Evolutionary conservation across 2,888 invertebrate genomes (phyloP).

Genomic region (Antitype chi): DNA sequence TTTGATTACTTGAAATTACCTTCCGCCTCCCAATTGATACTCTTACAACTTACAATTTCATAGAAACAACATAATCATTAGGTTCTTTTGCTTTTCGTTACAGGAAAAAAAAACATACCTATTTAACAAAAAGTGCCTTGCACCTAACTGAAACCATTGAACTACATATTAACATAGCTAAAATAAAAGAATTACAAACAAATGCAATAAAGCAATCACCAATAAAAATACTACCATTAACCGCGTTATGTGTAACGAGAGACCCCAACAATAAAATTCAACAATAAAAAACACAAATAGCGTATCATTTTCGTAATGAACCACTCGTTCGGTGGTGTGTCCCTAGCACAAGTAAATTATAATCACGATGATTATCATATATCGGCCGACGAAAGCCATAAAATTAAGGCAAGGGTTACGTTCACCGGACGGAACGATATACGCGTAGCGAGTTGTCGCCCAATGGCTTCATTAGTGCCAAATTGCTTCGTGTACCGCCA

Average conservation of each 20-base stretch:
- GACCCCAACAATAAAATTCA: conserved; percentile 31
- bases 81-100: background rate
- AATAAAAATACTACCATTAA: conserved; percentile 6
- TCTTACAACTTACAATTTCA: conserved; percentile 13
- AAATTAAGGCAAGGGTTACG: conserved; percentile 78
- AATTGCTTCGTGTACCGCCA: conserved; percentile 65
- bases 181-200: background rate
- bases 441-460: conserved; percentile 63
- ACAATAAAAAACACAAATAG: conserved; percentile 23
- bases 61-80: conserved; percentile 31
- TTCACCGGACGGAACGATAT: conserved; percentile 76
- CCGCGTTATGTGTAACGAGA: background rate
- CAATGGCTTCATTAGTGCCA: conserved; percentile 80
- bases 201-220: background rate
- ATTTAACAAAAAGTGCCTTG: background rate
- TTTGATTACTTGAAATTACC: conserved; percentile 48
- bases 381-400: conserved; percentile 75
- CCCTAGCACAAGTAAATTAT: conserved; percentile 70
- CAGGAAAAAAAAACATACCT: background rate
- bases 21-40: conserved; percentile 23
- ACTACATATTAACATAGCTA: background rate
- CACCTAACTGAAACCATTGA: background rate
- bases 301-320: conserved; percentile 64
- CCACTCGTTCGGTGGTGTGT: conserved; percentile 47
- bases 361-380: conserved; percentile 79